Evolutionary conservation across 1,140 invertebrate species (phyloP).

Genomic region (Drosophila grimshawi): DNA sequence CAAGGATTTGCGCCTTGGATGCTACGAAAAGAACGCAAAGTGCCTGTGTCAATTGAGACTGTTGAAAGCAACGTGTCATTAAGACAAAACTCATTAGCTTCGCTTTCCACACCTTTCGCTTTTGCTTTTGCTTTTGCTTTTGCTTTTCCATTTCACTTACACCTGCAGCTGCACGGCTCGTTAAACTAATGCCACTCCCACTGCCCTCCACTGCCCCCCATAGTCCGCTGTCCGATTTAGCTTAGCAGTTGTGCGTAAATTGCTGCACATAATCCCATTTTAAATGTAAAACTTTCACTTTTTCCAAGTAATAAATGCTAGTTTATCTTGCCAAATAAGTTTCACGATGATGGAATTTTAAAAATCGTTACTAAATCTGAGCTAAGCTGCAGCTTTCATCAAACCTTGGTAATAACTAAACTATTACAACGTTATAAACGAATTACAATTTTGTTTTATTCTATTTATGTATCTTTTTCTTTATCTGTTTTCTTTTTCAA

Average conservation of each 20-base stretch:
- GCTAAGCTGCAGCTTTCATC: conserved; percentile 16
- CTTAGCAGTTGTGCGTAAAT: not conserved
- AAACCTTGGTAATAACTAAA: conserved; percentile 12
- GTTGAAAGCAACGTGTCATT: conserved; percentile 22
- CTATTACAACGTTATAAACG: conserved; percentile 20
- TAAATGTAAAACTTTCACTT: conserved; percentile 29
- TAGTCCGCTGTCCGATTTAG: not conserved
- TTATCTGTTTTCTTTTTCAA: not conserved
- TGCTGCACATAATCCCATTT: conserved; percentile 23
- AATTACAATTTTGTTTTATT: conserved; percentile 1
- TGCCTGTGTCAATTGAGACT: not conserved
- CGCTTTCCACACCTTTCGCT: not conserved
- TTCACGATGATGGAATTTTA: conserved; percentile 11
- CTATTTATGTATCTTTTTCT: not conserved
- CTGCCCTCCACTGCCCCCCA: no score
- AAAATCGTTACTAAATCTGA: conserved; percentile 3
- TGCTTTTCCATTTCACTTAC: not conserved
- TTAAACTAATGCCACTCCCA: conserved; percentile 5
- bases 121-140: conserved; percentile 8
- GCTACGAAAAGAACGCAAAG: conserved; percentile 86
- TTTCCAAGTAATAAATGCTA: conserved; percentile 18
- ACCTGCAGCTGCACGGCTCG: conserved; percentile 8
- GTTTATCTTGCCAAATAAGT: conserved; percentile 19
- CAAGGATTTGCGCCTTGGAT: conserved; percentile 94
- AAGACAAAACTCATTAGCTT: conserved; percentile 38